Base-by-base conservation (phyloP, 2,888 invertebrate species). In the Hedya salicella region DNA sequence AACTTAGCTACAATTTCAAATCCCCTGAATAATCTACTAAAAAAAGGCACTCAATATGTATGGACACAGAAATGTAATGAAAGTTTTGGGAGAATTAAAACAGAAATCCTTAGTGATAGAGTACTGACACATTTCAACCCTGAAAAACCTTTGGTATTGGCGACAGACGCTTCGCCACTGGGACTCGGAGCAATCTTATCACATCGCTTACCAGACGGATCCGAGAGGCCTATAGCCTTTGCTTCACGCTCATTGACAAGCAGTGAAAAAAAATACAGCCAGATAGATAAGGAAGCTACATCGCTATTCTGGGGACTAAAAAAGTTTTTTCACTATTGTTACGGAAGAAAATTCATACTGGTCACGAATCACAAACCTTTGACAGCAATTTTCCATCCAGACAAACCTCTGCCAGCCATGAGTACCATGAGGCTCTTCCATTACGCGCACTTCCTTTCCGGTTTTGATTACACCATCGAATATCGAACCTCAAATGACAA, bases 281-380 rank as follows among this genome's bases (percentile, higher is more conserved):
- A 83, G 70, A 69, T 83, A 13, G 81, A 86, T 56, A 78, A 80
- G 69, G 85, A 86, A 71, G 85, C 81, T 2, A 70, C 77, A 19
- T 76, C 76, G 39, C 69, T 81, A 19, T 67, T 77, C 9, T 85
- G 76, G 72, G 80, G 78, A 39, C 68, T 82, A 6, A 78, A 79
- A 65, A 79, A 77, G 66, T 85, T 82, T 64, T 77, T 80, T 60
- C 74, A 79, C 17, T 87, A 78, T 70, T 72, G 80, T 8, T 80
- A 76, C 71, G 85, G 85, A 6, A 67, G 75, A 39, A 75, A 78
- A 59, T 79, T 85, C 68, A 76, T 68, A 30, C 68, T 85, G 1
- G 62, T 79, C 6, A 80, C 79, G 2, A 82, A 85, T 17, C 32
- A 52, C 13, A 32, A 83, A 67, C 78, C 85, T 14, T 70, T 85